Evolutionary conservation across 2,797 vertebrate genomes (phyloP).

Genomic region (Myiotriccus ornatus): DNA sequence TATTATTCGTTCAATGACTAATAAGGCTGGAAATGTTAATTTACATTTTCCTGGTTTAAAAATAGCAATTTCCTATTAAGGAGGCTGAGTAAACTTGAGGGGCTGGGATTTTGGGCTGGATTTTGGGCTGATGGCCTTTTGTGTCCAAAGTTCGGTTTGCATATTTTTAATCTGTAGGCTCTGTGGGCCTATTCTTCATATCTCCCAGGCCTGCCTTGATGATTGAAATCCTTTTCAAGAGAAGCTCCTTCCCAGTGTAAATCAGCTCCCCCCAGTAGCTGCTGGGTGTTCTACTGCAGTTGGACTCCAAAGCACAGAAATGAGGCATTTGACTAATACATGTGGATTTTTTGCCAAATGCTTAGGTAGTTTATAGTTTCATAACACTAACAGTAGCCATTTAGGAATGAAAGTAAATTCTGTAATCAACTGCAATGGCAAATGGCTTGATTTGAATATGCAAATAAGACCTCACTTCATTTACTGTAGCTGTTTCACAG

Average conservation of each 20-base stretch:
- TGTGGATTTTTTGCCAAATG: background rate
- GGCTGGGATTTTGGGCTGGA: background rate
- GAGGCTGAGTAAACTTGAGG: background rate
- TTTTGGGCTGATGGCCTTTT: background rate
- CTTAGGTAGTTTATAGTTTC: background rate
- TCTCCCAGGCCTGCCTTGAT: background rate
- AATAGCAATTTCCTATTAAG: background rate
- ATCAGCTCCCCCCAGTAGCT: background rate
- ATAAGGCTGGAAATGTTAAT: background rate
- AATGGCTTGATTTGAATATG: conserved; percentile 11
- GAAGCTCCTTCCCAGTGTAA: background rate
- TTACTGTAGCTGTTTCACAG: background rate
- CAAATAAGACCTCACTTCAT: background rate
- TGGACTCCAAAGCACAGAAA: background rate
- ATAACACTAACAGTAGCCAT: background rate
- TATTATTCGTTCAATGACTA: background rate
- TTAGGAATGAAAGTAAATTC: background rate
- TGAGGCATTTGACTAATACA: background rate
- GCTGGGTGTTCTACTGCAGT: background rate
- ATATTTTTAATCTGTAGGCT: background rate
- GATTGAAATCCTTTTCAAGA: background rate
- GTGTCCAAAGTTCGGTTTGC: background rate
- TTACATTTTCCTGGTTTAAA: background rate
- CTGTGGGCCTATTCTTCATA: background rate
- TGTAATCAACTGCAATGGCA: background rate